These are phyloP conservation scores for Urosaurus nigricauda DNA, from an alignment of 2,797 vertebrate genomes.

Conservation along the genomic window DNA sequence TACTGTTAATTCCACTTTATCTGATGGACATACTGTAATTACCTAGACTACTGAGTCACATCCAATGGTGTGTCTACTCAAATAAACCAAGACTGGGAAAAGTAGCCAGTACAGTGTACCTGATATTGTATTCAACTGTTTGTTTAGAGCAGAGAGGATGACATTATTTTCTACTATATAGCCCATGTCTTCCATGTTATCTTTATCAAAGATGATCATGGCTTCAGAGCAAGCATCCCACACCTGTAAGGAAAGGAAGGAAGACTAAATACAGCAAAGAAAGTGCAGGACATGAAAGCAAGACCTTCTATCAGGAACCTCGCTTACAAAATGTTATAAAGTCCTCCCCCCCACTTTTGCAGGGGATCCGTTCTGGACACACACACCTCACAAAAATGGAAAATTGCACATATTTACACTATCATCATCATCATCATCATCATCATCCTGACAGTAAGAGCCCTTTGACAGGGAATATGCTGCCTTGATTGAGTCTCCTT, in stretches of 20 bases:
- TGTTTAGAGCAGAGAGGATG: constrained; percentile 90
- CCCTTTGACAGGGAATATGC: no score
- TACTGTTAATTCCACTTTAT: constrained; percentile 17
- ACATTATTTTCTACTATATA: constrained; percentile 97
- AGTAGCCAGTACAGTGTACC: constrained; percentile 82
- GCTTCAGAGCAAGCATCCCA: constrained; percentile 99
- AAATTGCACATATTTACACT: no score
- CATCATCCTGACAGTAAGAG: no score
- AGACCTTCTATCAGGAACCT: constrained; percentile 21
- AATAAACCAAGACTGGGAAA: constrained; percentile 53
- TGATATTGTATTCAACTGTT: constrained; percentile 88
- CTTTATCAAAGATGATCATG: constrained; percentile 96
- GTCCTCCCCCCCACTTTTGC: no score
- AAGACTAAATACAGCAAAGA: constrained; percentile 26
- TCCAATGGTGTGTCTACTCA: constrained; percentile 7
- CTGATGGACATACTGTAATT: neutral
- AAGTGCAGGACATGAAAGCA: constrained; percentile 7
- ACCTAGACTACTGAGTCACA: neutral
- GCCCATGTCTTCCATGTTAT: constrained; percentile 93
- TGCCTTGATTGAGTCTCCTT: no score
- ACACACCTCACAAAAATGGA: no score
- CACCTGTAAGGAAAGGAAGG: constrained; percentile 82
- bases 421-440: no score
- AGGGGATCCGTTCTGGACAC: no score
- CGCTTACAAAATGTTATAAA: neutral